Base-by-base conservation (phyloP, 1,140 invertebrate genomes). In the Sipha flava region DNA sequence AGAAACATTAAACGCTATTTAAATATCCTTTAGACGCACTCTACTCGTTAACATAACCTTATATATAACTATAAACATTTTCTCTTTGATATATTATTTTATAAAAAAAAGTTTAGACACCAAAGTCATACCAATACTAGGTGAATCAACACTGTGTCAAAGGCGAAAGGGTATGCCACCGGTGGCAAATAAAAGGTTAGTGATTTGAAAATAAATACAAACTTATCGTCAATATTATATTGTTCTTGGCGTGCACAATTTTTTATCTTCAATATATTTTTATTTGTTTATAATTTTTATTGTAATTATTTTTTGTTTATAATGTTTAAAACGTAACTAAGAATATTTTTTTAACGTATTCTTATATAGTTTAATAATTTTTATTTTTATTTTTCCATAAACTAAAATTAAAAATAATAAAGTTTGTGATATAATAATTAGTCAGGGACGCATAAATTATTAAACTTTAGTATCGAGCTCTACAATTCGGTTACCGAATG, bases 341-440 rank as follows among this genome's bases (percentile, higher is more conserved):
- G 23, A 70, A 31, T 70, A 70, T 70, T 47, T 70, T 70, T 70
- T 70, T 70, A 70, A 18, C 16, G 40, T 70, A 70, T 70, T 70
- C 66, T 70, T 45, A 40, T 49, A 49, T 66, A 66, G 62, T 40
- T 70, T 47, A 29, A 70, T 45, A 18, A 47, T 47, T 45, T 59
- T 16, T 14, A 26, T 31, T 59, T 45, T 68, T 68, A 29, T 75
- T 75, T 72, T 49, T 37, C 16, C n/a, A 54, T 37, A 37, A 75
- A 52, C 3, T 31, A 37, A 54, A 40, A 66, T 40, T 66, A 57
- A 73, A 75, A 34, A 21, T 9, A 73, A 73, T 73, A 23, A 75
- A 75, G 70, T 66, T 66, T 75, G 70, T 75, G 70, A 75, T 75
- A 75, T 37, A 34, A 75, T 66, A 66, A n/a, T 34, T 75, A 75